Evolutionary conservation across 2,888 invertebrate genomes (phyloP), one percentile per base, ranked within the genome.

Genomic region (Coremacera marginata): DNA sequence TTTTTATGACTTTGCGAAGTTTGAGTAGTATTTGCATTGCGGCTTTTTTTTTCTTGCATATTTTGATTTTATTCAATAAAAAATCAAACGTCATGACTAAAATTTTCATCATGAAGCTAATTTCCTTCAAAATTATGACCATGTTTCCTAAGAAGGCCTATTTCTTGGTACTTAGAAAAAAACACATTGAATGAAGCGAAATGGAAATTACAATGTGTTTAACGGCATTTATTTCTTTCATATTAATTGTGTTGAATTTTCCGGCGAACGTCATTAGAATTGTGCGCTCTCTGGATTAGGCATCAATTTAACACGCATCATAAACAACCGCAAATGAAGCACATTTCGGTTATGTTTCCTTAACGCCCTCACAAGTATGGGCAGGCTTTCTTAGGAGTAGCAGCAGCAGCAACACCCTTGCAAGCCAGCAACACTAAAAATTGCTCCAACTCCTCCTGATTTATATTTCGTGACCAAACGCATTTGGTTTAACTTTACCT

Each of bases 301-400:
- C 55, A 70, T 16, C 76, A 49, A 77, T 77, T 77, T 71, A 77
- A 27, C 27, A 71, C 72, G 72, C 67, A 52, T 72, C 77, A 77
- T 77, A 77, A 77, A 72, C 70, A 71, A 62, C 49, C 51, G 19
- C 5, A 49, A 62, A 49, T 70, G 25, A 60, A 44, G 34, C 68
- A 51, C 68, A 74, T 51, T 52, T 51, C 19, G 37, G 16, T 65
- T 63, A n/a, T 31, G n/a, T n/a, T 65, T 19, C 37, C 37, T 65
- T 22, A 2, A 44, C 44, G 37, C 37, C 65, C 31, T 44, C 44
- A 7, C 34, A 19, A 11, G 5, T 5, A 16, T 22, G 14, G 11
- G 9, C 44, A 9, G 51, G 25, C 22, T 31, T 31, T 31, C 31
- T 31, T 31, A 31, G 31, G 5, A 31, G 31, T 31, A 31, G 31